phyloP scores from a whole-genome alignment of 2,888 invertebrate species.

The Unio pictorum region DNA sequence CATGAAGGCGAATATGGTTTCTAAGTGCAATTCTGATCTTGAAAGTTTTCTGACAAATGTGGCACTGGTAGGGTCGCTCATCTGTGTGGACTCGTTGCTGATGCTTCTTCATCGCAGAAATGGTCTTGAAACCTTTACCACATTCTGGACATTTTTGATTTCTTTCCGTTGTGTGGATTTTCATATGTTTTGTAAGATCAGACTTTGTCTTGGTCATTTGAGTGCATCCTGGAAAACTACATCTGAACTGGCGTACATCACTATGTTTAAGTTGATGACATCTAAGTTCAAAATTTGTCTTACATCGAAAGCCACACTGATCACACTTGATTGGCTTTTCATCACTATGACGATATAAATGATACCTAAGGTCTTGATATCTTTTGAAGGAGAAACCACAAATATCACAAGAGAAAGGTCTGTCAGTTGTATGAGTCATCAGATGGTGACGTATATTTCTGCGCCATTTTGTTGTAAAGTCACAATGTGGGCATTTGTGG shows the following conservation, averaged over 20 bases:
- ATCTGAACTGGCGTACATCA: slow-evolving; percentile 40
- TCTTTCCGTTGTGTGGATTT: slow-evolving; percentile 38
- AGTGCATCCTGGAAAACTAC: slow-evolving; percentile 46
- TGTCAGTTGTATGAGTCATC: slow-evolving; percentile 34
- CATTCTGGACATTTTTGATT: slow-evolving; percentile 40
- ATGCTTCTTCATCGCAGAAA: slow-evolving; percentile 38
- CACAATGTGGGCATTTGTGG: slow-evolving; percentile 44
- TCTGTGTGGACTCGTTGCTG: slow-evolving; percentile 27
- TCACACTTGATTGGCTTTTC: slow-evolving; percentile 50
- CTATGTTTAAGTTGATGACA: slow-evolving; percentile 53
- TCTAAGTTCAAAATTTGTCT: slow-evolving; percentile 52
- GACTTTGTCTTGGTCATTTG: slow-evolving; percentile 50
- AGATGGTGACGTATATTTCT: slow-evolving; percentile 41
- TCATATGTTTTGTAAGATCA: slow-evolving; percentile 52
- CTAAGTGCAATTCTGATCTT: slow-evolving; percentile 38
- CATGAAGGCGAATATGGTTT: slow-evolving; percentile 43
- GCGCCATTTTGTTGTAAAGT: slow-evolving; percentile 49
- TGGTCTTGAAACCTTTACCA: slow-evolving; percentile 40
- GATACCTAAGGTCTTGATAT: slow-evolving; percentile 39
- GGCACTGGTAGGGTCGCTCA: slow-evolving; percentile 41
- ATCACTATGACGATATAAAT: slow-evolving; percentile 48
- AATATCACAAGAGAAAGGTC: slow-evolving; percentile 38
- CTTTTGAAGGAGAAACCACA: slow-evolving; percentile 49
- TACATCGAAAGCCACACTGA: slow-evolving; percentile 50
- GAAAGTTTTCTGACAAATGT: slow-evolving; percentile 45